Evolutionary conservation across 2,888 invertebrate genomes (phyloP).

Genomic region (Calameuta pallipes): DNA sequence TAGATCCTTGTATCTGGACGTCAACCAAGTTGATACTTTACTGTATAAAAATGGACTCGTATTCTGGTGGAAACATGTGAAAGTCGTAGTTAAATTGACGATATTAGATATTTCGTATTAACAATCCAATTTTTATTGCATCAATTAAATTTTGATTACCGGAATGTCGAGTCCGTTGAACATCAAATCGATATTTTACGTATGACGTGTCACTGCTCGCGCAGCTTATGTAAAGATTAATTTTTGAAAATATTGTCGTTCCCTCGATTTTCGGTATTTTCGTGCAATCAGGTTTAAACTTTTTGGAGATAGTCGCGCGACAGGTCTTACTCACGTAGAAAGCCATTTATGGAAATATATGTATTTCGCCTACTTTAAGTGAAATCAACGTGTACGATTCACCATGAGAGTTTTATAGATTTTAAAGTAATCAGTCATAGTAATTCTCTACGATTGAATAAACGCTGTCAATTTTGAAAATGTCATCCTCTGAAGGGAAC

Average conservation of each 20-base stretch:
- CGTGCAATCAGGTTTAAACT: neutral
- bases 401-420: neutral
- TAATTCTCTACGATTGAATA: neutral
- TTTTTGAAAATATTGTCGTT: neutral
- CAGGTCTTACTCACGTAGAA: neutral
- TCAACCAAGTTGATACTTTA: neutral
- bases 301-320: neutral
- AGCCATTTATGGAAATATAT: neutral
- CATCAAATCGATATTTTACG: neutral
- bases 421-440: neutral
- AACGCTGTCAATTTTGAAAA: neutral
- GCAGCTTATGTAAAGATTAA: neutral
- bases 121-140: neutral
- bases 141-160: neutral
- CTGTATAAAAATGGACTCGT: neutral
- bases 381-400: neutral
- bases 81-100: neutral
- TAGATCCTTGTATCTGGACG: neutral
- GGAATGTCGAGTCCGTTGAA: neutral
- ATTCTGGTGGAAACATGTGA: neutral
- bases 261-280: neutral
- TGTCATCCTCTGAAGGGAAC: neutral
- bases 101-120: neutral
- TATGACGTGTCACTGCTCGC: no score
- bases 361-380: neutral